These are phyloP conservation scores for Pantala flavescens DNA, from an alignment of 1,140 invertebrate genomes.

Conservation along the genomic window DNA sequence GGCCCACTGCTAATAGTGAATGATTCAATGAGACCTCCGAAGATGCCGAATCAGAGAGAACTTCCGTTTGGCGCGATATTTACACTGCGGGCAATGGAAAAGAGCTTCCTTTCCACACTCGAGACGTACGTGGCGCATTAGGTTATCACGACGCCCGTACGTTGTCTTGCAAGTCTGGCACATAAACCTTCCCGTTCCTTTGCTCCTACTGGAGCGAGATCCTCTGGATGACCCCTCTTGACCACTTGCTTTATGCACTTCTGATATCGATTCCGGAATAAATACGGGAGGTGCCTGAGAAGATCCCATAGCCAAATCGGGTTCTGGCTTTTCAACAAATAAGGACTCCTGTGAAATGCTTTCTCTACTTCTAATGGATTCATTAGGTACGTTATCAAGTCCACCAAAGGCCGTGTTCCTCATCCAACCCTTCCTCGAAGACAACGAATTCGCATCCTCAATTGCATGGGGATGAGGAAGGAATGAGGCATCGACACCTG, in stretches of 20 bases:
- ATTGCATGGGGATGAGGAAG: not conserved
- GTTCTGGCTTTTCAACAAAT: constrained; percentile 43
- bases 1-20: not conserved
- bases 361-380: not conserved
- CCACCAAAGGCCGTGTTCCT: not conserved
- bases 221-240: not conserved
- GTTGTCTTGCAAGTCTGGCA: not conserved
- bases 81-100: constrained; percentile 44
- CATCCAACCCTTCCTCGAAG: not conserved
- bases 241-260: not conserved
- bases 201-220: not conserved
- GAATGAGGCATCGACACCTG: not conserved
- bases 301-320: constrained; percentile 37
- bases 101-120: constrained; percentile 61
- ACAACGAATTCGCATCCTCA: not conserved
- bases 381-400: not conserved
- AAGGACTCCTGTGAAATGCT: not conserved
- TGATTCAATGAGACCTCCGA: constrained; percentile 19
- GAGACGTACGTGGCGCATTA: constrained; percentile 43
- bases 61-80: constrained; percentile 40
- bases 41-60: constrained; percentile 25
- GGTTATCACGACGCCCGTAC: constrained; percentile 22
- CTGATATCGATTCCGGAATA: not conserved
- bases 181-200: not conserved
- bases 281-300: constrained; percentile 14